Conservation (phyloP, 2,888 invertebrate genomes). For the Celastrina argiolus region DNA sequence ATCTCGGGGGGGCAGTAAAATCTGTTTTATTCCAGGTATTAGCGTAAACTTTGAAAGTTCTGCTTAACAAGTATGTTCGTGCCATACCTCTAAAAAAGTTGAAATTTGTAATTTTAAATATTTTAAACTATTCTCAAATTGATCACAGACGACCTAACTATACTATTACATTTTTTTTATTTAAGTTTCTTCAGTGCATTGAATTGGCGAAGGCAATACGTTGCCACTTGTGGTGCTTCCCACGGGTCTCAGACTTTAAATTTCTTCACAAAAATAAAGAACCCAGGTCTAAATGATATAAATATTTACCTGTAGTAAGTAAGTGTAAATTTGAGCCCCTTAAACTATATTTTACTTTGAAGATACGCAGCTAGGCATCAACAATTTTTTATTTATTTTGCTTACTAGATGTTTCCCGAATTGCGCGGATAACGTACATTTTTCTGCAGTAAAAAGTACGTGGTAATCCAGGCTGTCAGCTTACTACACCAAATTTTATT, state of each 20-base stretch:
- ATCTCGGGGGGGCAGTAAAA: background rate
- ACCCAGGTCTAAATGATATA: background rate
- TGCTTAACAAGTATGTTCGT: background rate
- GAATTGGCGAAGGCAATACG: background rate
- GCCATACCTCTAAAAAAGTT: too few species aligned
- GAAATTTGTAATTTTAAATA: too few species aligned
- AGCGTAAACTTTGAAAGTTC: background rate
- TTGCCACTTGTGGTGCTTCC: background rate
- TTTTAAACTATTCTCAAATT: too few species aligned
- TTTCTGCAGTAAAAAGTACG: too few species aligned
- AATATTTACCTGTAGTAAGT: background rate
- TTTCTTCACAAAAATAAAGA: background rate
- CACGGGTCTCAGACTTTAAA: slow-evolving; percentile 7
- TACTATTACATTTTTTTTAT: background rate
- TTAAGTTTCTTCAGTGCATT: background rate
- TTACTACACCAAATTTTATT: too few species aligned
- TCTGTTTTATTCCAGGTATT: background rate
- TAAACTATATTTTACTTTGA: background rate
- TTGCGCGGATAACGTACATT: too few species aligned
- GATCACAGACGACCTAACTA: too few species aligned
- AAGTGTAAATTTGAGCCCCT: too few species aligned
- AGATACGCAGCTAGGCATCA: too few species aligned
- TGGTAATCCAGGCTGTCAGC: too few species aligned
- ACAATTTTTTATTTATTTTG: too few species aligned
- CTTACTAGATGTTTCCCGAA: too few species aligned